Base-by-base conservation (phyloP, 2,888 invertebrate species). In the Eupithecia inturbata region DNA sequence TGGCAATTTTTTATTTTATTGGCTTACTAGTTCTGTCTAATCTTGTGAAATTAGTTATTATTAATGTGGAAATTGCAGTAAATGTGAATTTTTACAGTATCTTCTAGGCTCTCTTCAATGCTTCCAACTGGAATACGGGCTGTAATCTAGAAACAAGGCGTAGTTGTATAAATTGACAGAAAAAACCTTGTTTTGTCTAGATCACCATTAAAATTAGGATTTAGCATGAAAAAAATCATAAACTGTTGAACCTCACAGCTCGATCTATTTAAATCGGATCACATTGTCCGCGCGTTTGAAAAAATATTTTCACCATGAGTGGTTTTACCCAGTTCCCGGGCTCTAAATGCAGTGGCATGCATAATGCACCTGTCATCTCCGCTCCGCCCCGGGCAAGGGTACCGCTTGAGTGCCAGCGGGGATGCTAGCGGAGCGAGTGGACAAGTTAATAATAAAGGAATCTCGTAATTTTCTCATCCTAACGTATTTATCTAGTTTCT, bases 331-430 rank as follows among this genome's bases (percentile, higher is more conserved):
- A 45, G 71, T 67, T 49, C 71, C 67, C 70, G 45, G 68, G 64
- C 66, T 74, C 88, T 91, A 90, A 91, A 92, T 88, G 90, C 90
- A 88, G 87, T 78, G 82, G 85, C 86, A 90, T 92, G 90, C 91
- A 92, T 92, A 89, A 92, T 92, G 89, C 88, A 91, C 88, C 85
- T 88, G 91, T 91, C 92, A 92, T 90, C 91, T 89, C 85, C 83
- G 84, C 83, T 77, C 77, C 82, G 88, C 89, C 86, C 82, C 84
- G 80, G 86, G 88, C 87, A 81, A 73, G 83, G 76, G 74, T 81
- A 81, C 49, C 78, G 82, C 53, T 45, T 39, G 22, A 75, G 69
- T 84, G 69, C 4, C 4, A 82, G 84, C 84, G 85, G 72, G 14
- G 26, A 74, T 70, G 39, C 16, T 62, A 74, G 76, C 72, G 72